These are phyloP conservation scores for Montipora capricornis DNA, from an alignment of 64 coral and sea anemone genomes.

Conservation along the genomic window DNA sequence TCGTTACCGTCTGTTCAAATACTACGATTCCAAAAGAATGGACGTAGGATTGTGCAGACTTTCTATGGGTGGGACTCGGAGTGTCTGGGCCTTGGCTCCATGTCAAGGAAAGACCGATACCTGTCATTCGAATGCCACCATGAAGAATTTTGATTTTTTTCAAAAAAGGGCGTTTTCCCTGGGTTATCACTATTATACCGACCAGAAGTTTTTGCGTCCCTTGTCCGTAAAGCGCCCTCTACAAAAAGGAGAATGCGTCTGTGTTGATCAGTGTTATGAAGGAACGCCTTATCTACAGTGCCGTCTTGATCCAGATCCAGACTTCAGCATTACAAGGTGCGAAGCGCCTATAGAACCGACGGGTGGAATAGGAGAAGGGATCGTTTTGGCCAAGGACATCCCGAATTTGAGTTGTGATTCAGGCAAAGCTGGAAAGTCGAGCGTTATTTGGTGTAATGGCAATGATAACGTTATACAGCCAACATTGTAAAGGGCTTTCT, in stretches of 20 bases:
- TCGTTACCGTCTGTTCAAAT: neutral
- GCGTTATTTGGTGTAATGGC: neutral
- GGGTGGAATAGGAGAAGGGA: neutral
- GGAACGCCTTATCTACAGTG: neutral
- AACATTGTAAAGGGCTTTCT: no score
- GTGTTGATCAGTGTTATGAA: neutral
- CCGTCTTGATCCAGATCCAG: neutral
- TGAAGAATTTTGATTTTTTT: neutral
- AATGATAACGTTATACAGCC: neutral
- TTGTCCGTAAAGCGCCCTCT: neutral
- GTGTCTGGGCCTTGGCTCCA: no score
- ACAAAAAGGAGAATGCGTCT: neutral
- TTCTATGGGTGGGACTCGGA: no score
- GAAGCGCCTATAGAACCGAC: neutral
- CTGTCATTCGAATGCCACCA: neutral
- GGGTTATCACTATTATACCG: neutral
- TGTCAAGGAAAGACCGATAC: neutral
- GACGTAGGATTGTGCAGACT: no score
- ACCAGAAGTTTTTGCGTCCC: neutral
- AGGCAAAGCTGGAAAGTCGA: neutral
- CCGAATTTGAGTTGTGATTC: neutral
- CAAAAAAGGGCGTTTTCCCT: neutral
- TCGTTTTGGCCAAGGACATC: neutral
- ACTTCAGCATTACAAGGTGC: neutral
- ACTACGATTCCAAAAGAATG: neutral